A percentile compares a stretch with the other conserved stretches of the same genome.
Conservation (phyloP, 2,888 invertebrate species). For the Bugula neritina region DNA sequence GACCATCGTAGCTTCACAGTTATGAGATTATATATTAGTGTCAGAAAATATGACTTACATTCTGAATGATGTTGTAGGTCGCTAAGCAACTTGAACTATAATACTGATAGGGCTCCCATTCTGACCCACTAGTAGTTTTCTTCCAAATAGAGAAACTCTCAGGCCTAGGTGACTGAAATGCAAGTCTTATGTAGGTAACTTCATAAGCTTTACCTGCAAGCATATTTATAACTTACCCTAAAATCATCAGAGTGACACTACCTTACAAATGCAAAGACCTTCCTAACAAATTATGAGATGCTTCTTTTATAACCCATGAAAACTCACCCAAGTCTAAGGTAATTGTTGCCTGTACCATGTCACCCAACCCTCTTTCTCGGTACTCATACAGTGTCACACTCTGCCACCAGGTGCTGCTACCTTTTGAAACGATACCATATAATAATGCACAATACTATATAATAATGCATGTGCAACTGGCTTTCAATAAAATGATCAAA, state of each 20-base stretch:
- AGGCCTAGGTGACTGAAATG: constrained; percentile 90
- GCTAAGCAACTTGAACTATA: constrained; percentile 82
- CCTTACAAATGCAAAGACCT: no score
- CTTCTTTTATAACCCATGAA: no score
- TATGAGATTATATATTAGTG: no score
- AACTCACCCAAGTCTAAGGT: constrained; percentile 73
- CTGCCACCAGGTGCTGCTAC: constrained; percentile 53
- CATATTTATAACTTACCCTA: neutral
- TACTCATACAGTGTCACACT: constrained; percentile 88
- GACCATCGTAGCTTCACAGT: no score
- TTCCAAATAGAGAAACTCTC: constrained; percentile 96
- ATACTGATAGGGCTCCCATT: constrained; percentile 61
- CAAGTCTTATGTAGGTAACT: constrained; percentile 87
- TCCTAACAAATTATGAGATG: no score
- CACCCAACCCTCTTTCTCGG: constrained; percentile 62
- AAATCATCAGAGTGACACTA: neutral
- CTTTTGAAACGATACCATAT: no score
- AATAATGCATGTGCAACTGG: no score
- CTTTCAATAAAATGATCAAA: no score
- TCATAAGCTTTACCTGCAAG: constrained; percentile 84
- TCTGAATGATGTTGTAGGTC: constrained; percentile 71
- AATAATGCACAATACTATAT: no score
- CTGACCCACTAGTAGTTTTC: constrained; percentile 58
- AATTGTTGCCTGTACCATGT: constrained; percentile 84
- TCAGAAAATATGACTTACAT: constrained; percentile 30